Conservation (phyloP, 2,888 invertebrate species). For the Biston betularia region DNA sequence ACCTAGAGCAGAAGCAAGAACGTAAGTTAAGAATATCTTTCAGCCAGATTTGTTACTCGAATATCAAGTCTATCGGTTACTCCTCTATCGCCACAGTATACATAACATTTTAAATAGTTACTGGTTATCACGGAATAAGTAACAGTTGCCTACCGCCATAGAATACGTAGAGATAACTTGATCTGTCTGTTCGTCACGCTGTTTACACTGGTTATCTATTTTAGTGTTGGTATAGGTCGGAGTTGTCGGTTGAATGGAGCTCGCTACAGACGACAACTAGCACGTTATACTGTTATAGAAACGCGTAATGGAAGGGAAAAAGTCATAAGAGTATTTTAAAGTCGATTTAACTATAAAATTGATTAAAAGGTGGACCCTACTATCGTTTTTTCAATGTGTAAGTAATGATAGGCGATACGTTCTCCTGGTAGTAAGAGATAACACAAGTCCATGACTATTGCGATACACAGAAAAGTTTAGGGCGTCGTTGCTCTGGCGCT, state of each 20-base stretch:
- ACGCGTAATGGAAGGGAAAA: neutral
- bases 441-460: no score
- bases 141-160: neutral
- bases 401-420: no score
- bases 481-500: no score
- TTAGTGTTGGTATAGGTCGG: conserved; percentile 32
- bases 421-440: no score
- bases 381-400: no score
- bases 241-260: conserved; percentile 4
- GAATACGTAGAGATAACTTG: neutral
- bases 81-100: neutral
- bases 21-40: no score
- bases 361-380: neutral
- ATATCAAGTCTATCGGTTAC: no score
- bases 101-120: neutral
- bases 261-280: neutral
- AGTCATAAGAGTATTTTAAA: neutral
- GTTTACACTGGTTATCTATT: conserved; percentile 33
- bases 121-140: neutral
- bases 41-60: no score
- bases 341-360: neutral
- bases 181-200: conserved; percentile 11
- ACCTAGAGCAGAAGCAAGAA: no score
- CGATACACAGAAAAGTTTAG: no score
- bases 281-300: neutral